A percentile compares a stretch with the other conserved stretches of the same genome.
These are phyloP conservation scores for Centropus bengalensis DNA, from an alignment of 2,113 vertebrate genomes.

Conservation along the genomic window DNA sequence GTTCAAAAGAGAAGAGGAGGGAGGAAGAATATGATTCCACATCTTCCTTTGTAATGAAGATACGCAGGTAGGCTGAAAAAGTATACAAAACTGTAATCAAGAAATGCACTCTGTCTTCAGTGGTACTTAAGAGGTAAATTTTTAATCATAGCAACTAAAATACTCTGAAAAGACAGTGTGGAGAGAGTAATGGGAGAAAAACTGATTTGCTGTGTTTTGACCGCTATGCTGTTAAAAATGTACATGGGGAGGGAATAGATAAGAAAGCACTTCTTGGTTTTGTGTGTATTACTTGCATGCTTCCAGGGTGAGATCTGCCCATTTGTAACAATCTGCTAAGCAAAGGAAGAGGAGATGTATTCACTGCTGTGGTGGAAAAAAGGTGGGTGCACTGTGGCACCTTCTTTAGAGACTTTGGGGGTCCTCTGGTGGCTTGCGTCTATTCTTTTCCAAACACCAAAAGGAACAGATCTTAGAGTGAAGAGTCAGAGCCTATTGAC, in stretches of 20 bases:
- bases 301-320: neutral
- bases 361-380: neutral
- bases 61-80: neutral
- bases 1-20: neutral
- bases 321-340: slow-evolving; percentile 5
- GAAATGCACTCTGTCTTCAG: slow-evolving; percentile 35
- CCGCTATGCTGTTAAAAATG: neutral
- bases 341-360: neutral
- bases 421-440: neutral
- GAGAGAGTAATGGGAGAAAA: neutral
- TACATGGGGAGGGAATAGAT: neutral
- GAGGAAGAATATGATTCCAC: neutral
- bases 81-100: slow-evolving; percentile 24
- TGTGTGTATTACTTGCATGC: slow-evolving; percentile 14
- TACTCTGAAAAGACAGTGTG: neutral
- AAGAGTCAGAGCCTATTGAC: neutral
- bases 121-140: slow-evolving; percentile 53
- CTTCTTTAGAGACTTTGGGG: neutral
- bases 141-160: slow-evolving; percentile 66
- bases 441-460: neutral
- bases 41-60: neutral
- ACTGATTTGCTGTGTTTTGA: slow-evolving; percentile 16
- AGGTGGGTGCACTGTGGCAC: neutral
- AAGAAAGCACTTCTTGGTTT: slow-evolving; percentile 17
- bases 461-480: neutral